phyloP scores from a whole-genome alignment of 2,797 vertebrate species.

The Columba guinea region DNA sequence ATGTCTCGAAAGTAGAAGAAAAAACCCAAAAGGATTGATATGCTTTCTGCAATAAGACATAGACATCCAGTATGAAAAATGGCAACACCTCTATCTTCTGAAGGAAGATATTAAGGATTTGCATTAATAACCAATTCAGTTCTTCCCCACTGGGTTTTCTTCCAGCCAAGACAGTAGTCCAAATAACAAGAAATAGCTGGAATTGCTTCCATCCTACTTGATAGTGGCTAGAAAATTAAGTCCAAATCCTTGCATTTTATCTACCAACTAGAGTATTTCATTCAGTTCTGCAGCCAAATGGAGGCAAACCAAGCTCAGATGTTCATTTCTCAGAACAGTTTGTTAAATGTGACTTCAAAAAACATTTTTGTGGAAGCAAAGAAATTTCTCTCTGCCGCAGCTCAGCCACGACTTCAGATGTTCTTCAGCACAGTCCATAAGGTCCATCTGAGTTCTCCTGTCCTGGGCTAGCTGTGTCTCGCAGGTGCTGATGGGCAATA shows the following conservation, averaged over 20 bases:
- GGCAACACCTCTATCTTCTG: slow-evolving; percentile 16
- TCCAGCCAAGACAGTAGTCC: neutral
- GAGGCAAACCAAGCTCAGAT: neutral
- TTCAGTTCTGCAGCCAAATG: slow-evolving; percentile 15
- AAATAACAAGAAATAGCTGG: slow-evolving; percentile 19
- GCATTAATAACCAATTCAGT: slow-evolving; percentile 19
- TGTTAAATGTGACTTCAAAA: neutral
- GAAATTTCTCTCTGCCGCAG: neutral
- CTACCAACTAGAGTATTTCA: neutral
- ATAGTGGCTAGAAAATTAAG: slow-evolving; percentile 7
- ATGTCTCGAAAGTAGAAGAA: neutral
- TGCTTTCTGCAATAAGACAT: neutral
- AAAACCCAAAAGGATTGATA: neutral
- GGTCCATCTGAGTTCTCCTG: neutral
- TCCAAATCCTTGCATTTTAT: slow-evolving; percentile 31
- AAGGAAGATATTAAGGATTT: slow-evolving; percentile 37
- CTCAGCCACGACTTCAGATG: neutral
- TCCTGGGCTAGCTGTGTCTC: neutral
- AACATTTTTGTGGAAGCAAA: neutral
- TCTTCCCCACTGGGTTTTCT: slow-evolving; percentile 5
- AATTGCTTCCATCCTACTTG: slow-evolving; percentile 23
- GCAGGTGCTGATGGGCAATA: neutral
- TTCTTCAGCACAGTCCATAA: neutral
- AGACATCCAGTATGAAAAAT: neutral
- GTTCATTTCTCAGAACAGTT: neutral